Evolutionary conservation across 2,888 invertebrate genomes (phyloP), one percentile per base, ranked within the genome.

Genomic region (Spilarctia lutea): DNA sequence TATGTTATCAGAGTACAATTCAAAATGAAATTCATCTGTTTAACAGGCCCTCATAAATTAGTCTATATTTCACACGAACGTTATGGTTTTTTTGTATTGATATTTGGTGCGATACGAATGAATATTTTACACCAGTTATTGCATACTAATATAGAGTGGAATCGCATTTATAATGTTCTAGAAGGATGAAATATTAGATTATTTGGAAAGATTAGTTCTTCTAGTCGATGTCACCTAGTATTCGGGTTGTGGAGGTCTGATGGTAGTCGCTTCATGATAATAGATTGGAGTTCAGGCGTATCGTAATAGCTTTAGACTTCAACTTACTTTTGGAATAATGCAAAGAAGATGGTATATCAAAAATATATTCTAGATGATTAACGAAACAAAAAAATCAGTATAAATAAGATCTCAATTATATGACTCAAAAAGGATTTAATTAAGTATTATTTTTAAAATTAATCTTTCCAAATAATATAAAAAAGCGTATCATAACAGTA

Each of bases 401-500:
- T 1, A 16, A 27, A 13, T 27, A 45, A 68, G 24, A 71, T 65
- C 42, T 52, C n/a, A 8, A 65, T 27, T 27, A 11, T 33, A n/a
- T 48, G n/a, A 72, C 27, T 67, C 56, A 39, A 4, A n/a, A 27
- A 71, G 48, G 7, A 33, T 18, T 65, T 52, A 27, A 35, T n/a
- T n/a, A 27, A 68, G 67, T 65, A 68, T 72, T 69, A 67, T 8
- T 39, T 39, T 7, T 30, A 74, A 24, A 71, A 80, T 48, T 60
- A 85, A 80, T 85, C 81, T 85, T 84, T 84, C 83, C 74, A 81
- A 87, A 82, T 83, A 78, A 83, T 80, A 74, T 80, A 74, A 84
- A 83, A 81, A 84, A 82, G 81, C 85, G 86, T 88, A 90, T 88
- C 80, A 87, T 87, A 88, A 89, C 94, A 94, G 94, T 95, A 95